phyloP scores from a whole-genome alignment of 2,888 invertebrate species.

The Aphelenchoides bicaudatus region DNA sequence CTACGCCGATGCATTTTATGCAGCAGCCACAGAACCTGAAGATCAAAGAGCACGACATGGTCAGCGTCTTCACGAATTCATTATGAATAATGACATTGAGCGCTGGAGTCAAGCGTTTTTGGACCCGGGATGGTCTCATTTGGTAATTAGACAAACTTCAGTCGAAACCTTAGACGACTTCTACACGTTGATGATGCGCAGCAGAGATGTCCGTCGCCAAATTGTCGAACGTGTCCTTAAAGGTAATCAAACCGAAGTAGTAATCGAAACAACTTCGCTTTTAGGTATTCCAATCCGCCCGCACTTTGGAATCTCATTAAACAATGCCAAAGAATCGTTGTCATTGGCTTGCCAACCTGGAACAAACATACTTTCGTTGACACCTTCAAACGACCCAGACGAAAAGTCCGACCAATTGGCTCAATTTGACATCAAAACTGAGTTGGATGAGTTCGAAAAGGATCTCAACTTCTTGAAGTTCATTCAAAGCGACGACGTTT shows the following conservation, averaged over 20 bases:
- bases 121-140: conserved; percentile 58
- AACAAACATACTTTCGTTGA: conserved; percentile 31
- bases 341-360: conserved; percentile 43
- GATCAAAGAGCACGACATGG: conserved; percentile 48
- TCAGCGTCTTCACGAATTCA: conserved; percentile 51
- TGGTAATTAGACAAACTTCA: conserved; percentile 24
- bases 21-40: conserved; percentile 45
- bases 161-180: conserved; percentile 56
- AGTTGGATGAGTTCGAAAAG: conserved; percentile 54
- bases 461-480: conserved; percentile 57
- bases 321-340: conserved; percentile 57
- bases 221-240: conserved; percentile 59
- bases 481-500: conserved; percentile 57
- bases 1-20: conserved; percentile 52
- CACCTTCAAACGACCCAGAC: conserved; percentile 23
- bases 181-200: conserved; percentile 59
- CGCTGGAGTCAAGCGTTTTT: conserved; percentile 46
- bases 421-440: conserved; percentile 51
- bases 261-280: too few relatives aligned
- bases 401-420: conserved; percentile 28
- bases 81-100: conserved; percentile 59
- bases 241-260: too few relatives aligned
- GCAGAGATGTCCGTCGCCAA: conserved; percentile 55
- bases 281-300: conserved; percentile 56
- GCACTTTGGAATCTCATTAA: conserved; percentile 56